Base-by-base conservation (phyloP, 1,140 invertebrate genomes). In the Trichonephila inaurata region DNA sequence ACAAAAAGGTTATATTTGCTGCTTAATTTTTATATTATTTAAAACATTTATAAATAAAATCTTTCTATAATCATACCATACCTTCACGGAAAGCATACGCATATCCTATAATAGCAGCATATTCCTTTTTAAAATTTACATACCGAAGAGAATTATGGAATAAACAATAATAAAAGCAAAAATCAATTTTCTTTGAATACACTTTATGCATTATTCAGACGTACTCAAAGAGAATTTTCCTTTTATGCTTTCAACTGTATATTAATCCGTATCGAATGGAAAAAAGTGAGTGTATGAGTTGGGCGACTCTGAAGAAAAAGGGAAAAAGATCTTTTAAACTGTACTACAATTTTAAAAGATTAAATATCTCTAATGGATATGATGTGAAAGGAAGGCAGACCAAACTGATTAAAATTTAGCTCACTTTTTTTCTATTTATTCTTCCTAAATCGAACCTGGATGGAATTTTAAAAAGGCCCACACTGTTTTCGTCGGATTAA, bases 331-430 rank as follows among this genome's bases (percentile, higher is more conserved):
- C n/a, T 69, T 69, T 24, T 69, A 69, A 24, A 69, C 66, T 69
- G 66, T 19, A 18, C 72, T 18, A 77, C 72, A 77, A 77, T 77
- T 77, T 77, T 77, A 85, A 85, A 85, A 85, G 83, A 60, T 85
- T 85, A 85, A 85, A 58, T 85, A 85, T 64, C 62, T 64, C 60
- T 64, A 64, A 62, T 64, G 62, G 86, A 88, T 88, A 88, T 64
- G 60, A 88, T 88, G 60, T 88, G n/a, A 88, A 64, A 40, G 33
- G 62, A 88, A 66, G 62, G 16, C 28, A 0, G 62, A 12, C 82
- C 82, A 83, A 88, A 88, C 62, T 88, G 60, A 88, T 88, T 88
- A 88, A 88, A 88, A 88, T n/a, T 88, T 64, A 64, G 60, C 62
- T 64, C 66, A 10, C 28, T 40, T 88, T 64, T 88, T 64, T 60